A percentile compares a stretch with the other conserved stretches of the same genome.
Evolutionary conservation across 2,113 vertebrate genomes (phyloP).

Genomic region (Grus americana): DNA sequence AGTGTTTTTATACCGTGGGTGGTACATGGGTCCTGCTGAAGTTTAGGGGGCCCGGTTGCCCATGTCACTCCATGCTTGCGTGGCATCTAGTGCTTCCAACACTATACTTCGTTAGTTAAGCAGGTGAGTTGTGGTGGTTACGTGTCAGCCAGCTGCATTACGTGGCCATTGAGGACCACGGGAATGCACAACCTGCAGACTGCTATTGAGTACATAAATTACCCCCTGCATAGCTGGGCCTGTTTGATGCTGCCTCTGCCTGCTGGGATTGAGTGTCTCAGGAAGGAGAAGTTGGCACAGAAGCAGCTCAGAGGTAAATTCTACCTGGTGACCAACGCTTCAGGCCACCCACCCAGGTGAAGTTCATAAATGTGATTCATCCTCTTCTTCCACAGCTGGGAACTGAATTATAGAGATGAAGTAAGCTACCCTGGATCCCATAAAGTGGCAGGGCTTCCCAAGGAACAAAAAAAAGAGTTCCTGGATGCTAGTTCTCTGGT

Average conservation of each 20-base stretch:
- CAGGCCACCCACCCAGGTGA: not conserved
- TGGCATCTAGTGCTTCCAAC: not conserved
- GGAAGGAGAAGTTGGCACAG: not conserved
- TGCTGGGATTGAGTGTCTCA: not conserved
- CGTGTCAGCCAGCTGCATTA: fast-evolving
- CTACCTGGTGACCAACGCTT: not conserved
- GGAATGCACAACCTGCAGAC: not conserved
- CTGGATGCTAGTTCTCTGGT: not conserved
- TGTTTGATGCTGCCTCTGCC: not conserved
- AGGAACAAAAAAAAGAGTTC: not conserved
- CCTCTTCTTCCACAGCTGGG: not conserved
- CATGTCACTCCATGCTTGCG: not conserved
- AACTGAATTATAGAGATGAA: not conserved
- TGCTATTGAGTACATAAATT: not conserved
- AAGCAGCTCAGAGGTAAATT: not conserved
- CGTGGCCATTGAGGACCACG: not conserved
- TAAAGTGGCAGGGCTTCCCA: not conserved
- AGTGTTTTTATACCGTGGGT: not conserved
- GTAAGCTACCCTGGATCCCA: not conserved
- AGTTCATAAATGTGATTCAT: not conserved
- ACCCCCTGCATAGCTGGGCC: not conserved
- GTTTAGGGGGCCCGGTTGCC: not conserved
- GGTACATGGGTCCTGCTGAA: not conserved
- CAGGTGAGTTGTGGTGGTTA: not conserved
- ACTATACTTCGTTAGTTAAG: fast-evolving